These are phyloP conservation scores for Drosophila meridionalis DNA, from an alignment of 2,888 invertebrate species.

Conservation along the genomic window DNA sequence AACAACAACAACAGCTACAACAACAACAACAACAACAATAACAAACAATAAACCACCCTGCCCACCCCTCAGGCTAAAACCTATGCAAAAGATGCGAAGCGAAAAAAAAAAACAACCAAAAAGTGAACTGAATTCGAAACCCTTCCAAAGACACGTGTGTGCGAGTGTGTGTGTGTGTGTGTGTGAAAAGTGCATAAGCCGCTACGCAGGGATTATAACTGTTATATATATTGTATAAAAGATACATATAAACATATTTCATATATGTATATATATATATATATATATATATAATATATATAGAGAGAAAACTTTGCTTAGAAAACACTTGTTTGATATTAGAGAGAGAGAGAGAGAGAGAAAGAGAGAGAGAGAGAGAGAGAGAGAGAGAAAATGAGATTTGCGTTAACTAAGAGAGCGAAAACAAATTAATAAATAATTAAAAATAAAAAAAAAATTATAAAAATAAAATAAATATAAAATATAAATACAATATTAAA, in stretches of 20 bases:
- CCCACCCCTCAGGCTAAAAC: constrained; percentile 38
- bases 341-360: not conserved
- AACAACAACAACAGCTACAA: constrained; percentile 31
- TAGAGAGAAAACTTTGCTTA: not conserved
- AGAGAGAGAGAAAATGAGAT: not conserved
- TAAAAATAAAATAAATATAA: not conserved
- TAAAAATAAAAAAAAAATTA: not conserved
- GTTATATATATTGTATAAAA: constrained; percentile 3
- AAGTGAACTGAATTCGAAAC: constrained; percentile 53
- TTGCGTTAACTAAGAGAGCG: not conserved
- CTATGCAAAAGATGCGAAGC: constrained; percentile 23
- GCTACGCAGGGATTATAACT: constrained; percentile 5
- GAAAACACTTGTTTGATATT: constrained; percentile 20
- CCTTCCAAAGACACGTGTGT: constrained; percentile 50
- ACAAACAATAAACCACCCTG: constrained; percentile 63
- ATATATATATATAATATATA: not conserved
- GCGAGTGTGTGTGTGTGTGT: constrained; percentile 28
- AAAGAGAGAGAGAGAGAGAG: not conserved
- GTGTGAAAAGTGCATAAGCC: constrained; percentile 37
- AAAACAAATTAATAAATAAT: not conserved
- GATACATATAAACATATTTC: not conserved
- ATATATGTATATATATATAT: not conserved
- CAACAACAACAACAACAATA: constrained; percentile 27
- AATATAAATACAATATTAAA: no score
- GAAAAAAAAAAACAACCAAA: constrained; percentile 40